A percentile compares a stretch with the other conserved stretches of the same genome.
phyloP scores from a whole-genome alignment of 1,140 invertebrate species.

The Ceratina australensis region DNA sequence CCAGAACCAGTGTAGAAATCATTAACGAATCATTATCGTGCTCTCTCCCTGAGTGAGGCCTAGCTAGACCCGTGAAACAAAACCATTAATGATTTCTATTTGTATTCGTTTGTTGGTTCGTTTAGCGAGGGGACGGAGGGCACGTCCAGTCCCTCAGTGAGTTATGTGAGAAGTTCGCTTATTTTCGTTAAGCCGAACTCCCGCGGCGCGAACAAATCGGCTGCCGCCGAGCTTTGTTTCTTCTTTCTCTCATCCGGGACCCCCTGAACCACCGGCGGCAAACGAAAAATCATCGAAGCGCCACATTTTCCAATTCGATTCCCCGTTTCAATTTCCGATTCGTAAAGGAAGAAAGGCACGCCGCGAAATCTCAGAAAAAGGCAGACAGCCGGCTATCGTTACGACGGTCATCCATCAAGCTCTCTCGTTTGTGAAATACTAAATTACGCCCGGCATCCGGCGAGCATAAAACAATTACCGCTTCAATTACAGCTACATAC shows the following conservation, averaged over 20 bases:
- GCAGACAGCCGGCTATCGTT: neutral
- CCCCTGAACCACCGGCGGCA: neutral
- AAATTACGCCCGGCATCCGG: too few relatives aligned
- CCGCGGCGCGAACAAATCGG: constrained; percentile 77
- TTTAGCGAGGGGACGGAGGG: constrained; percentile 43
- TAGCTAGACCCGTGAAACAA: constrained; percentile 72
- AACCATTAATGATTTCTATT: constrained; percentile 80
- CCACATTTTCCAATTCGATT: constrained; percentile 14
- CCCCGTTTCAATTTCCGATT: neutral
- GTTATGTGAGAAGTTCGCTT: constrained; percentile 79
- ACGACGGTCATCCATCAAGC: neutral
- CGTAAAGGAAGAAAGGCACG: neutral
- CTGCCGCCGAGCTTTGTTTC: constrained; percentile 69
- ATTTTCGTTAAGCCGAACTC: constrained; percentile 77
- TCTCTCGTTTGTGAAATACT: too few relatives aligned
- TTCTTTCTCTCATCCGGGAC: constrained; percentile 57
- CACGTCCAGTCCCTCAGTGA: constrained; percentile 67
- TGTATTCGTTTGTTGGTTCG: constrained; percentile 71
- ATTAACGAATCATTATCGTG: constrained; percentile 76
- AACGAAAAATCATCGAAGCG: neutral
- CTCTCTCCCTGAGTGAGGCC: constrained; percentile 47
- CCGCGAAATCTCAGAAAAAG: neutral
- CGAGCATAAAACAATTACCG: too few relatives aligned
- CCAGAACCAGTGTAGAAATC: constrained; percentile 56
- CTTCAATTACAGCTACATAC: too few relatives aligned